phyloP scores from a whole-genome alignment of 2,888 invertebrate species.

The Synergus laeviventris region DNA sequence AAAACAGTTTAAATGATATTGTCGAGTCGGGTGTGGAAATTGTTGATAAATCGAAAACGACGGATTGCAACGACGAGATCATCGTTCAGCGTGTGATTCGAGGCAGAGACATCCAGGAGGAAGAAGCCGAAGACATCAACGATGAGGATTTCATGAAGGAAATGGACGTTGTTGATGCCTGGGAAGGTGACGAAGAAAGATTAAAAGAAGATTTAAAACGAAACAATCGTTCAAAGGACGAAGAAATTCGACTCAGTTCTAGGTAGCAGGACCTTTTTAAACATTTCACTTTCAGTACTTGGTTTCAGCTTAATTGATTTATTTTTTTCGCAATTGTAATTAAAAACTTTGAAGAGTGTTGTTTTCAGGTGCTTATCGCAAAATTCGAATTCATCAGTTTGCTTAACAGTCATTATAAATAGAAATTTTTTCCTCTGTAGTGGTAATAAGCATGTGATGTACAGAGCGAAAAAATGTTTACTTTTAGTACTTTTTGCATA shows the following conservation, averaged over 20 bases:
- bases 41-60: conserved; percentile 20
- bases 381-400: too few relatives aligned
- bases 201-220: conserved; percentile 49
- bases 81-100: background rate
- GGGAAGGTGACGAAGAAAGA: conserved; percentile 70
- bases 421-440: too few relatives aligned
- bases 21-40: background rate
- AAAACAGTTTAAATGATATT: conserved; percentile 1
- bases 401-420: too few relatives aligned
- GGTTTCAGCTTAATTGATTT: background rate
- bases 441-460: too few relatives aligned
- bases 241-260: conserved; percentile 52
- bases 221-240: conserved; percentile 50
- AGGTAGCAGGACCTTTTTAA: conserved; percentile 56
- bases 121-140: conserved; percentile 69
- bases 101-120: conserved; percentile 54
- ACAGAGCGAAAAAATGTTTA: too few relatives aligned
- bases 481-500: too few relatives aligned
- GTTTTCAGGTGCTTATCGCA: too few relatives aligned
- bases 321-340: background rate
- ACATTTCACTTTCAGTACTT: conserved; percentile 1
- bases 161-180: conserved; percentile 71
- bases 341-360: background rate
- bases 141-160: conserved; percentile 71
- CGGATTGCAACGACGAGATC: conserved; percentile 40